These are phyloP conservation scores for Danionella cerebrum DNA, from an alignment of 2,113 vertebrate species.

Conservation along the genomic window DNA sequence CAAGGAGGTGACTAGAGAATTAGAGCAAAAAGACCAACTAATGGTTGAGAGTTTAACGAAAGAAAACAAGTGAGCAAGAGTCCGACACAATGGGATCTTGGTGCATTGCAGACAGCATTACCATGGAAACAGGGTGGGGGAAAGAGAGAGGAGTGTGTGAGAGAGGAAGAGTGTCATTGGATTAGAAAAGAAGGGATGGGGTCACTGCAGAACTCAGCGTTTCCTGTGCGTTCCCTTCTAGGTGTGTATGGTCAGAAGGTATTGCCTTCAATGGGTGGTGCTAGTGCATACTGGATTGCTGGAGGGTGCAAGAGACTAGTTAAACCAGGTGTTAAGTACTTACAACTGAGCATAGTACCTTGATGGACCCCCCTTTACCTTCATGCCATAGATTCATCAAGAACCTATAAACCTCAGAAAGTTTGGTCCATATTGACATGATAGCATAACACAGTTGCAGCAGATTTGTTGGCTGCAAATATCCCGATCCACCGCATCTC, in stretches of 20 bases:
- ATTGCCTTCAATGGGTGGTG: slow-evolving; percentile 14
- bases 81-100: slow-evolving; percentile 63
- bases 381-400: no score
- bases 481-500: no score
- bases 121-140: slow-evolving; percentile 72
- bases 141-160: slow-evolving; percentile 45
- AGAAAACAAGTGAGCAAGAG: slow-evolving; percentile 31
- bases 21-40: not conserved
- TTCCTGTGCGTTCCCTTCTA: not conserved
- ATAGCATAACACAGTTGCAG: no score
- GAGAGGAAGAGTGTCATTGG: slow-evolving; percentile 49
- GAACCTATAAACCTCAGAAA: no score
- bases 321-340: not conserved
- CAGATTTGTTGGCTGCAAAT: no score
- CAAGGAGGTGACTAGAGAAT: not conserved
- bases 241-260: slow-evolving; percentile 23
- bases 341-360: no score
- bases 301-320: not conserved
- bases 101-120: slow-evolving; percentile 78
- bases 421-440: no score
- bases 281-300: not conserved
- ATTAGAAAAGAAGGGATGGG: slow-evolving; percentile 59
- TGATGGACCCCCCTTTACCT: no score
- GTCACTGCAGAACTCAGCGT: slow-evolving; percentile 44
- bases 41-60: slow-evolving; percentile 30